Evolutionary conservation across 2,888 invertebrate genomes (phyloP).

Genomic region (Yponomeuta cagnagella): DNA sequence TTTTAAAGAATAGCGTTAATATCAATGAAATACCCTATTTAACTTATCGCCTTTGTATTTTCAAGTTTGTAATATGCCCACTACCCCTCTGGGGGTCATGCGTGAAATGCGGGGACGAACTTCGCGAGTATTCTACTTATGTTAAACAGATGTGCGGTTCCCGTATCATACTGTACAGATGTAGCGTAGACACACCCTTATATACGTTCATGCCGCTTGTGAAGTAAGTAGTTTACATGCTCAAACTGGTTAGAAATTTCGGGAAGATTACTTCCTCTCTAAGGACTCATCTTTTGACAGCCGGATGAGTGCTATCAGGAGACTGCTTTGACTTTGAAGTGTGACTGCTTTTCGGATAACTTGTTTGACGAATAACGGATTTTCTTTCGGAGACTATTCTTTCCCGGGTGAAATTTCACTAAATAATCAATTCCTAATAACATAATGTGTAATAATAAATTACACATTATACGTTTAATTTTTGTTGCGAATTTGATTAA

Average conservation of each 20-base stretch:
- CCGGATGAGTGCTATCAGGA: background rate
- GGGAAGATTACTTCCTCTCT: background rate
- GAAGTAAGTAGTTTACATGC: background rate
- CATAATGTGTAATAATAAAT: too few species aligned
- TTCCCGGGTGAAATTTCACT: too few species aligned
- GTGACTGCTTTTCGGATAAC: background rate
- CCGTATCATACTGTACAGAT: background rate
- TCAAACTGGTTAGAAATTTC: background rate
- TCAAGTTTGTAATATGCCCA: too few species aligned
- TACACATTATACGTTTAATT: too few species aligned
- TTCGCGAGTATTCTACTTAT: background rate
- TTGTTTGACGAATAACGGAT: too few species aligned
- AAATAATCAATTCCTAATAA: too few species aligned
- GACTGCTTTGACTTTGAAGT: background rate
- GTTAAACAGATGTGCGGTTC: conserved; percentile 1
- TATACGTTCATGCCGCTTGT: background rate
- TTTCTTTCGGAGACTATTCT: too few species aligned
- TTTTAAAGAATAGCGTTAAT: too few species aligned
- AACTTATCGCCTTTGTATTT: too few species aligned
- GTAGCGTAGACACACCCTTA: background rate
- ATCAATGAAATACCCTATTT: too few species aligned
- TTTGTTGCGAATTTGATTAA: too few species aligned
- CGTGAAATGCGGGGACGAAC: background rate
- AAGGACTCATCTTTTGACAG: background rate
- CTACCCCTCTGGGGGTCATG: background rate